These are phyloP conservation scores for Eupithecia subumbrata DNA, from an alignment of 2,888 invertebrate species.

Conservation along the genomic window DNA sequence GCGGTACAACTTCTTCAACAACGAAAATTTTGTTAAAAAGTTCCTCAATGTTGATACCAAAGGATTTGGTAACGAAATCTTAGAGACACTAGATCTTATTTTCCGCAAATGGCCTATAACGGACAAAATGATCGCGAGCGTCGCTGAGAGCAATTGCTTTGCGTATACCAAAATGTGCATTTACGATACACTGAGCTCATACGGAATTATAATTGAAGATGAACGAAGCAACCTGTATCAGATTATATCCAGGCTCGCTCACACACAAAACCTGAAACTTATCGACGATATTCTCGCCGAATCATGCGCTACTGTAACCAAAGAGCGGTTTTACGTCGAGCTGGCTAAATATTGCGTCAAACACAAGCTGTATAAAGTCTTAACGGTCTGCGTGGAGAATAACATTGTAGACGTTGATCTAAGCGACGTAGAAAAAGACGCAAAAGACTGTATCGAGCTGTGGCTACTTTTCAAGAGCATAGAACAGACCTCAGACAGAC, in stretches of 20 bases:
- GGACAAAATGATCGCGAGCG: constrained; percentile 82
- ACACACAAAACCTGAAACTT: constrained; percentile 80
- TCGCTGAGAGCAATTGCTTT: constrained; percentile 77
- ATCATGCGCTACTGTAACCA: constrained; percentile 73
- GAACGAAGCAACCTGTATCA: constrained; percentile 83
- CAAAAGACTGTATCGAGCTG: constrained; percentile 79
- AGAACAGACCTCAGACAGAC: constrained; percentile 78
- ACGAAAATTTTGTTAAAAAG: constrained; percentile 72
- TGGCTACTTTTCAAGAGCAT: constrained; percentile 83
- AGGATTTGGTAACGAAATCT: constrained; percentile 65
- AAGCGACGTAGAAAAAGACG: constrained; percentile 71
- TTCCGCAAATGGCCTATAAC: constrained; percentile 84
- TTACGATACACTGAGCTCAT: constrained; percentile 85
- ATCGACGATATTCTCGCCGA: constrained; percentile 83
- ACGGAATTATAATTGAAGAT: constrained; percentile 85
- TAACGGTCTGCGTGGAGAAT: constrained; percentile 81
- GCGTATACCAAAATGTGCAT: constrained; percentile 81
- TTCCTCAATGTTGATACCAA: constrained; percentile 75
- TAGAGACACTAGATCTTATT: constrained; percentile 76
- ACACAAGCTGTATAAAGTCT: constrained; percentile 79
- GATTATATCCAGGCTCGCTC: constrained; percentile 85
- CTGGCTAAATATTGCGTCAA: constrained; percentile 81
- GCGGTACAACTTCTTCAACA: constrained; percentile 75
- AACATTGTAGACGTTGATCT: constrained; percentile 72
- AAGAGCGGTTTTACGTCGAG: constrained; percentile 81